Evolutionary conservation across 2,888 invertebrate genomes (phyloP).

Genomic region (Brenthis daphne): DNA sequence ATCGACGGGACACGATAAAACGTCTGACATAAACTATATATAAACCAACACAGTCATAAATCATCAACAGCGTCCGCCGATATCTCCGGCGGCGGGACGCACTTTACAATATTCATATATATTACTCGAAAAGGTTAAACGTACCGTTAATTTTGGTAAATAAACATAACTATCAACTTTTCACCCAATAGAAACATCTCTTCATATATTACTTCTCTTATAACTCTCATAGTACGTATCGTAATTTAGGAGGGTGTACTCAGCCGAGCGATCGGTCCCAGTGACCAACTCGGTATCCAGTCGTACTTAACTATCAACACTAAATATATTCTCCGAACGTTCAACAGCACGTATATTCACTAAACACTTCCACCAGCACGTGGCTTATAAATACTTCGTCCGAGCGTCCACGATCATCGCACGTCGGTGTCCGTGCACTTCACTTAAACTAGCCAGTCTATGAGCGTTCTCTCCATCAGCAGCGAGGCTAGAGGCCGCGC

Average conservation of each 20-base stretch:
- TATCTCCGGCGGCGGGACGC: constrained; percentile 41
- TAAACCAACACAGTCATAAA: constrained; percentile 58
- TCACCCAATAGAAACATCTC: constrained; percentile 77
- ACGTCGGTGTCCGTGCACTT: constrained; percentile 73
- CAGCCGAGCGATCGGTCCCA: constrained; percentile 69
- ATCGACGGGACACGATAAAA: constrained; percentile 69
- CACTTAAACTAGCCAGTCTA: constrained; percentile 81
- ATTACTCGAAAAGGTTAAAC: constrained; percentile 63
- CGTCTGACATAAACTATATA: constrained; percentile 72
- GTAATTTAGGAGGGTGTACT: constrained; percentile 73
- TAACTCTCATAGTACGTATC: constrained; percentile 75
- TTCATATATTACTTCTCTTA: constrained; percentile 77
- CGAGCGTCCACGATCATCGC: too few relatives aligned
- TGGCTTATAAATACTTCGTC: constrained; percentile 55
- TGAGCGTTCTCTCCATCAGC: constrained; percentile 73
- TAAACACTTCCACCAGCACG: constrained; percentile 57
- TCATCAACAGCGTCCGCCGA: constrained; percentile 46
- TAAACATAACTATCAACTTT: constrained; percentile 74
- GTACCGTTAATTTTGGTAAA: constrained; percentile 75
- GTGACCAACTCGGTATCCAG: constrained; percentile 76
- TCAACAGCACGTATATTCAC: constrained; percentile 82
- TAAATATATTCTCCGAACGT: constrained; percentile 79
- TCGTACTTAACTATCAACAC: constrained; percentile 72
- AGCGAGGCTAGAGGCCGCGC: constrained; percentile 30
- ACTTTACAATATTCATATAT: constrained; percentile 51